Conservation (phyloP, 1,140 invertebrate species). For the Nasonia longicornis region DNA sequence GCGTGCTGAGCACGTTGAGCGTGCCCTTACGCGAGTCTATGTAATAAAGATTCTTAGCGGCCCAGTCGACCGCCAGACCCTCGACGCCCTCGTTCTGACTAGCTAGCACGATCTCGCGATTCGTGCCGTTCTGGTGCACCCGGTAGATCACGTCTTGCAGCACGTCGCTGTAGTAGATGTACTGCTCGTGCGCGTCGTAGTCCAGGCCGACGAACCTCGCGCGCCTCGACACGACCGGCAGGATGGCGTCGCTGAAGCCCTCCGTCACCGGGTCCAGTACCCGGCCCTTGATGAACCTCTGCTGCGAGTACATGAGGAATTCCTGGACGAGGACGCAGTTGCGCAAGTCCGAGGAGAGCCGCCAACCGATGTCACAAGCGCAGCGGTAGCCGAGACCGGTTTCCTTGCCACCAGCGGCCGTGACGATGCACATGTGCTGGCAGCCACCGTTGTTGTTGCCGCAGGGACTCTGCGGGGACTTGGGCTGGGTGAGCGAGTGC, state of each 20-base stretch:
- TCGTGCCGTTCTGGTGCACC: conserved; percentile 87
- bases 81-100: conserved; percentile 98
- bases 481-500: conserved; percentile 82
- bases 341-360: conserved; percentile 79
- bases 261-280: conserved; percentile 89
- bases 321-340: conserved; percentile 89
- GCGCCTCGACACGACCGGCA: conserved; percentile 88
- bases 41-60: conserved; percentile 97
- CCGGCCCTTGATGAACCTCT: conserved; percentile 96
- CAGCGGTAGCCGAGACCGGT: conserved; percentile 90
- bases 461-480: conserved; percentile 86
- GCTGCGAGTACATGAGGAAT: conserved; percentile 97
- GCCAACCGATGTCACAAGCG: conserved; percentile 90
- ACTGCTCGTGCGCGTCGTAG: conserved; percentile 91
- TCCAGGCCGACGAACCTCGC: conserved; percentile 97
- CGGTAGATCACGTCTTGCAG: conserved; percentile 95
- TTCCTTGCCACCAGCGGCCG: conserved; percentile 79
- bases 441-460: conserved; percentile 91
- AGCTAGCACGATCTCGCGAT: conserved; percentile 90
- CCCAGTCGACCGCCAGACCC: conserved; percentile 97
- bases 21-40: conserved; percentile 97
- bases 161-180: conserved; percentile 97
- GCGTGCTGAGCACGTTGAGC: conserved; percentile 90
- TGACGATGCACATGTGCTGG: conserved; percentile 95
- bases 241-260: conserved; percentile 94